Percentiles rank a stretch among this genome's conserved stretches.
These are phyloP conservation scores for Zaprionus africanus DNA, from an alignment of 1,140 invertebrate species.

Conservation along the genomic window DNA sequence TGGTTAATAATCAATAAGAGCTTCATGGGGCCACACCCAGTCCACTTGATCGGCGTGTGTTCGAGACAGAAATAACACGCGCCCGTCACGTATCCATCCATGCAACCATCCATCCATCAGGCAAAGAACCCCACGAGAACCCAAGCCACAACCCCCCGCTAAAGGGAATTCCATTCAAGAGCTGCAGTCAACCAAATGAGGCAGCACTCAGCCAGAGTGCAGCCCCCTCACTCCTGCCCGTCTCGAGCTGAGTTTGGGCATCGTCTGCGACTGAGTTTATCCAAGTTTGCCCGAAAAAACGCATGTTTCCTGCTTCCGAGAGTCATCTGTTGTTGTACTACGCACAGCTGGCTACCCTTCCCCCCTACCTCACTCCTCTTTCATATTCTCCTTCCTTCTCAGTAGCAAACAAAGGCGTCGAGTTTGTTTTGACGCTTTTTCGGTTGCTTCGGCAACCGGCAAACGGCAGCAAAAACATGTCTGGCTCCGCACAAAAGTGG, in stretches of 20 bases:
- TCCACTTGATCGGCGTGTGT: slow-evolving; percentile 1
- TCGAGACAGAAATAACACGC: slow-evolving; percentile 29
- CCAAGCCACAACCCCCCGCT: slow-evolving; percentile 1
- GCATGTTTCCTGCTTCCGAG: slow-evolving; percentile 73
- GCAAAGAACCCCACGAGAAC: slow-evolving; percentile 8
- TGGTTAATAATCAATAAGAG: slow-evolving; percentile 61
- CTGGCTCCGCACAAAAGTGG: slow-evolving; percentile 30
- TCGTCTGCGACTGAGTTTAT: slow-evolving; percentile 4
- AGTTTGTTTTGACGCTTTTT: slow-evolving; percentile 73
- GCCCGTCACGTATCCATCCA: slow-evolving; percentile 38
- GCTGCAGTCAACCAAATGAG: slow-evolving; percentile 34
- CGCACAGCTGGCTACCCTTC: neutral
- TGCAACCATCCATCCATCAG: slow-evolving; percentile 21
- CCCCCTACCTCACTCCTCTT: neutral
- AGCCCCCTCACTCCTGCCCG: neutral
- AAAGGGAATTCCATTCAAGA: slow-evolving; percentile 30
- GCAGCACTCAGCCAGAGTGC: neutral
- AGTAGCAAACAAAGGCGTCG: slow-evolving; percentile 50
- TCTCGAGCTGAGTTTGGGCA: slow-evolving; percentile 2
- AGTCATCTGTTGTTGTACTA: slow-evolving; percentile 21
- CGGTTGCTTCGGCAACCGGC: slow-evolving; percentile 67
- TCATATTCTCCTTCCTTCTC: neutral
- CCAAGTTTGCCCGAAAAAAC: slow-evolving; percentile 55
- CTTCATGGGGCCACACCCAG: slow-evolving; percentile 22
- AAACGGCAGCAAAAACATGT: slow-evolving; percentile 65